These are phyloP conservation scores for Conomelus anceps DNA, from an alignment of 2,888 invertebrate species.

Conservation along the genomic window DNA sequence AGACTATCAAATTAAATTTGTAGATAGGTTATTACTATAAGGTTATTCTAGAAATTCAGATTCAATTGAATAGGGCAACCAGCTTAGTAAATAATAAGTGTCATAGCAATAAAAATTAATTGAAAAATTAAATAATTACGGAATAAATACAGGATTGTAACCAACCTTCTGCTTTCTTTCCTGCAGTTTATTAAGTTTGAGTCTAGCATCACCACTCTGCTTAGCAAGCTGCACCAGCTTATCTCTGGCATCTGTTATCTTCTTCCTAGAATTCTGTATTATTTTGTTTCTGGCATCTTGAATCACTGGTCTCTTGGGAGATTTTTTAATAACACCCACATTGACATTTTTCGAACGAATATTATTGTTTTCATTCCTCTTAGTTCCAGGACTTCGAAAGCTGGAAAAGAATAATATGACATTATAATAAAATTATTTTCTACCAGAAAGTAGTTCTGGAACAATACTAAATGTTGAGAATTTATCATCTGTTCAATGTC, in stretches of 20 bases:
- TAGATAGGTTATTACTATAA: no score
- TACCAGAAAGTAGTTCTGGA: neutral
- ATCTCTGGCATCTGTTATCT: slow-evolving; percentile 72
- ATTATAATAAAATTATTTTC: neutral
- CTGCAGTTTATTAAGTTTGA: slow-evolving; percentile 60
- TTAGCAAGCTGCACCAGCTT: slow-evolving; percentile 69
- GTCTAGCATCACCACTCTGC: slow-evolving; percentile 59
- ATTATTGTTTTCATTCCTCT: neutral
- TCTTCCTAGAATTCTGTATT: slow-evolving; percentile 66
- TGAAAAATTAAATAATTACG: neutral
- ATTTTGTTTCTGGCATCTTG: slow-evolving; percentile 70
- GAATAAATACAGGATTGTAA: neutral
- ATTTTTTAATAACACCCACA: neutral
- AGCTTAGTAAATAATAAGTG: no score
- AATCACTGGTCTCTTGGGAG: neutral
- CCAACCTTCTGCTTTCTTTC: slow-evolving; percentile 38
- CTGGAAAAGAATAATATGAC: slow-evolving; percentile 2
- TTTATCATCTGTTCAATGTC: no score
- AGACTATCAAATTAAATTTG: no score
- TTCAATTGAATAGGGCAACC: no score
- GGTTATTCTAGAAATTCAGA: no score
- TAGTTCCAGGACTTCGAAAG: neutral
- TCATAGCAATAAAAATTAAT: neutral
- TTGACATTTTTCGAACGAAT: neutral
- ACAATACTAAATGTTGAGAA: no score